These are phyloP conservation scores for Carlito syrichta DNA, from an alignment of 2,113 vertebrate species.

Conservation along the genomic window DNA sequence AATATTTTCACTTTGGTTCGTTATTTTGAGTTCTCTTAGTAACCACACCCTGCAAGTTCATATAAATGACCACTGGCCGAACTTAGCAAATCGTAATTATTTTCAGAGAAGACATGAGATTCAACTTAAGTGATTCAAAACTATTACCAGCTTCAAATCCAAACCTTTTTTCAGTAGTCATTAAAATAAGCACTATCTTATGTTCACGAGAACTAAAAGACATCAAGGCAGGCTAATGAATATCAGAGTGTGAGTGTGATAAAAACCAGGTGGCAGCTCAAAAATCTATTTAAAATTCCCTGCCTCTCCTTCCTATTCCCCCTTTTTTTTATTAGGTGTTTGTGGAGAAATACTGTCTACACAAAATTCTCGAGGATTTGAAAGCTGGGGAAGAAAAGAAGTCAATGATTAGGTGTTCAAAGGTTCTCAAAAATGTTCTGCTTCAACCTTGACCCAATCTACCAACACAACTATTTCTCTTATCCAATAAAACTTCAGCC, in stretches of 20 bases:
- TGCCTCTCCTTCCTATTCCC: neutral
- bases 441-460: neutral
- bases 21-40: neutral
- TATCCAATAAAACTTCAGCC: neutral
- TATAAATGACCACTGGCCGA: neutral
- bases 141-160: neutral
- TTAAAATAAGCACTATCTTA: slow-evolving; percentile 19
- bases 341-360: slow-evolving; percentile 46
- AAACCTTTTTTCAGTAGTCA: neutral
- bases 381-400: neutral
- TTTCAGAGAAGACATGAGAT: neutral
- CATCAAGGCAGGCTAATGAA: neutral
- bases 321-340: slow-evolving; percentile 27
- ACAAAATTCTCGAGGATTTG: neutral
- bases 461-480: neutral
- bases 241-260: slow-evolving; percentile 23
- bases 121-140: neutral
- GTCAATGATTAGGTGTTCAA: neutral
- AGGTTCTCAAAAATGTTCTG: neutral
- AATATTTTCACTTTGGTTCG: neutral
- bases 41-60: neutral
- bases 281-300: neutral
- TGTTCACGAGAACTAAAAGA: neutral
- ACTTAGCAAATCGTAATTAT: neutral
- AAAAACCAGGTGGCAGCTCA: slow-evolving; percentile 3